A percentile compares a stretch with the other conserved stretches of the same genome.
phyloP scores from a whole-genome alignment of 2,113 vertebrate genomes.

The Chamaea fasciata region DNA sequence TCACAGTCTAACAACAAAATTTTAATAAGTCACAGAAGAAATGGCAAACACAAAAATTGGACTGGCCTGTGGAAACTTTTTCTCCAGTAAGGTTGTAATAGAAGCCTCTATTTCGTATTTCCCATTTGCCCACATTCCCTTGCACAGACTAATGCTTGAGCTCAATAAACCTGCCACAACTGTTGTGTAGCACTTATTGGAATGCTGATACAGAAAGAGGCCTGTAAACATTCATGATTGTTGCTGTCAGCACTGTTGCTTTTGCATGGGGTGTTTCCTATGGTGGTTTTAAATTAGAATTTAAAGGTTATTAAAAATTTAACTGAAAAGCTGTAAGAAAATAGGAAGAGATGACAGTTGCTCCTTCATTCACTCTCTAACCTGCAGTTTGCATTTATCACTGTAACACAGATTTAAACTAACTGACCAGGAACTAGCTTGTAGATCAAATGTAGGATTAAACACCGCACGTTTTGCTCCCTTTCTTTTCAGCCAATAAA shows the following conservation, averaged over 20 bases:
- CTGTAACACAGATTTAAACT: background rate
- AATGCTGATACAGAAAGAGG: background rate
- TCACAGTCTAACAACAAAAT: background rate
- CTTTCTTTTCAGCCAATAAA: background rate
- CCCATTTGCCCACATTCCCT: background rate
- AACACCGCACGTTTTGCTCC: background rate
- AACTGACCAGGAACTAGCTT: background rate
- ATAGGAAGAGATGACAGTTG: background rate
- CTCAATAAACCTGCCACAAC: background rate
- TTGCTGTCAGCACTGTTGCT: background rate
- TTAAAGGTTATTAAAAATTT: background rate
- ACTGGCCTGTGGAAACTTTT: background rate
- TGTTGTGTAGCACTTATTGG: background rate
- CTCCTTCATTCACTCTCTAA: background rate
- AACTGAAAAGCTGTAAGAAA: background rate
- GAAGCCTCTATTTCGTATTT: background rate
- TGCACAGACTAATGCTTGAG: background rate
- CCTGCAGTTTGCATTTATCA: background rate
- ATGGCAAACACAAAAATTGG: background rate
- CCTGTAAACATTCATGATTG: background rate
- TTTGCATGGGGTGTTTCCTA: background rate
- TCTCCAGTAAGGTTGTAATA: background rate
- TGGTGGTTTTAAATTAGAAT: background rate
- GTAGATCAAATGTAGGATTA: background rate
- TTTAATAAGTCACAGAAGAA: background rate